phyloP scores from a whole-genome alignment of 2,113 vertebrate species.

The Corynorhinus townsendii region DNA sequence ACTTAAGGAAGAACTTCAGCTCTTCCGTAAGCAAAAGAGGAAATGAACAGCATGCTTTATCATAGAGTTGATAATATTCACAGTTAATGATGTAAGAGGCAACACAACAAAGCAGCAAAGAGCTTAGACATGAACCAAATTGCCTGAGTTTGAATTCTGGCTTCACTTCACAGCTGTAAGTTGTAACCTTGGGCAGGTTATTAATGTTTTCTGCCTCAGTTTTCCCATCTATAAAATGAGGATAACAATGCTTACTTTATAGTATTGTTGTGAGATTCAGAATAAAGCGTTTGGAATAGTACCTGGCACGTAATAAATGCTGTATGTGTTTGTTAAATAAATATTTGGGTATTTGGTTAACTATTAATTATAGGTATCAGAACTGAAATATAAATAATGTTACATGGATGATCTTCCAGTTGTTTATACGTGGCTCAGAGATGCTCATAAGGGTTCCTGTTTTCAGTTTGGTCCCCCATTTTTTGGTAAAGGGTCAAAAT shows the following conservation, averaged over 20 bases:
- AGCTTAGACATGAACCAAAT: not conserved
- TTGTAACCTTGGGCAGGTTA: not conserved
- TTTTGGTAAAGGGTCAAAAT: not conserved
- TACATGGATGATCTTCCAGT: not conserved
- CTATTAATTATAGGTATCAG: not conserved
- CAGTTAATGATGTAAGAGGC: not conserved
- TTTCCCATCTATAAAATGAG: not conserved
- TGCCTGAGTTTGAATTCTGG: not conserved
- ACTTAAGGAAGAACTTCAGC: not conserved
- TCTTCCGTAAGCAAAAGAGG: not conserved
- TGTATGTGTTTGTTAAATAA: not conserved
- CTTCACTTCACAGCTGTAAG: not conserved
- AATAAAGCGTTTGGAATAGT: not conserved
- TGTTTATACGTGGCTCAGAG: slow-evolving; percentile 6
- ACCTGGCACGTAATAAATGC: not conserved
- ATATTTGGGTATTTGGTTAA: not conserved
- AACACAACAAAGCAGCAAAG: not conserved
- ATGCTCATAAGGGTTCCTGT: not conserved
- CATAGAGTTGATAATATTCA: not conserved
- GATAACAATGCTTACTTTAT: not conserved
- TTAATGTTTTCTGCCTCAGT: not conserved
- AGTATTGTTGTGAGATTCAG: not conserved
- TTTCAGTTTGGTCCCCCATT: not conserved
- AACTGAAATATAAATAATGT: slow-evolving; percentile 1
- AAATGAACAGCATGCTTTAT: not conserved